A percentile compares a stretch with the other conserved stretches of the same genome.
Evolutionary conservation across 2,113 vertebrate genomes (phyloP).

Genomic region (Regulus satrapa): DNA sequence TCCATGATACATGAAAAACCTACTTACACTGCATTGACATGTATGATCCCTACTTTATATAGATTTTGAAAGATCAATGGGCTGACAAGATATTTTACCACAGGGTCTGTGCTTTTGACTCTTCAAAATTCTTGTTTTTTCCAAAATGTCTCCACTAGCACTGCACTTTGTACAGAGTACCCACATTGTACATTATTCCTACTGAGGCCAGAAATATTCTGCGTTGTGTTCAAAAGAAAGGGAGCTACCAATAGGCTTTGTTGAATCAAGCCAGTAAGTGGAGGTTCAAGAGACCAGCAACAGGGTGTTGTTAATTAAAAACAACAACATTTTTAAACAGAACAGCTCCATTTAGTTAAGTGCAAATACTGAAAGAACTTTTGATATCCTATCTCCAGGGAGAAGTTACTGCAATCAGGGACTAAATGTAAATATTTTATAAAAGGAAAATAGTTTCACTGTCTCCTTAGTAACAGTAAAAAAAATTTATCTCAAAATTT

Average conservation of each 20-base stretch:
- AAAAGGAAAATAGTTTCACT: background rate
- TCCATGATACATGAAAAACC: background rate
- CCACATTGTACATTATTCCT: rapidly evolving
- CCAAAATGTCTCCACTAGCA: background rate
- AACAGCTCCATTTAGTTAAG: background rate
- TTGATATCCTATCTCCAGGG: background rate
- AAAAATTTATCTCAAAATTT: background rate
- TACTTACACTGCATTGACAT: background rate
- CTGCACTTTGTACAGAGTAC: background rate
- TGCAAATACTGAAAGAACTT: background rate
- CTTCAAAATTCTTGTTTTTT: background rate
- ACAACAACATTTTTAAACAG: background rate
- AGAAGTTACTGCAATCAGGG: background rate
- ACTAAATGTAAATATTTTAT: background rate
- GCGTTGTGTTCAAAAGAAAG: background rate
- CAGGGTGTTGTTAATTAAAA: background rate
- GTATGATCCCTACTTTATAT: too few species aligned
- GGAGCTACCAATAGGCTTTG: background rate
- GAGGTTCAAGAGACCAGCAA: background rate
- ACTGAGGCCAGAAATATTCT: background rate
- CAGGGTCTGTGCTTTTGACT: background rate
- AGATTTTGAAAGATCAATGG: background rate
- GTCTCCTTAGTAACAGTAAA: background rate
- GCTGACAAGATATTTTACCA: background rate
- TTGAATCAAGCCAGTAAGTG: background rate